Evolutionary conservation across 2,113 vertebrate genomes (phyloP).

Genomic region (Ammospiza nelsoni): DNA sequence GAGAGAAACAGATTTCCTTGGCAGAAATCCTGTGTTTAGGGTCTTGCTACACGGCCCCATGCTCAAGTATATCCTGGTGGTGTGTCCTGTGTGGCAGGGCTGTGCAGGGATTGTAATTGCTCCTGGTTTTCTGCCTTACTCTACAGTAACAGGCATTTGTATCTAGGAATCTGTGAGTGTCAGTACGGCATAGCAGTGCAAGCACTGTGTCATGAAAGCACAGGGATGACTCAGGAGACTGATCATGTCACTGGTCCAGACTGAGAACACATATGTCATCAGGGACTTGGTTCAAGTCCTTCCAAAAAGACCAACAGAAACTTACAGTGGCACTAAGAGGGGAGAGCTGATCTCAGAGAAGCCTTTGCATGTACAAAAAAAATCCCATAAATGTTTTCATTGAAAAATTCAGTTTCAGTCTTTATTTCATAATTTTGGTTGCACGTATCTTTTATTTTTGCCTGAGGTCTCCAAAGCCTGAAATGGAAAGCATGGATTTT

Average conservation of each 20-base stretch:
- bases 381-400: fast-evolving
- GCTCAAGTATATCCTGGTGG: fast-evolving
- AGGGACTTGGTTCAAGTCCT: neutral
- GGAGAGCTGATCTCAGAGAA: neutral
- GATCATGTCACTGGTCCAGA: neutral
- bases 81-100: neutral
- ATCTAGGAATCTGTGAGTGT: neutral
- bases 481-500: neutral
- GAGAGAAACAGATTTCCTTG: neutral
- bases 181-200: neutral
- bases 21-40: neutral
- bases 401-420: neutral
- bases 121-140: neutral
- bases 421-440: neutral
- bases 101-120: neutral
- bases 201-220: neutral
- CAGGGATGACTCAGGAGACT: neutral
- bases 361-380: neutral
- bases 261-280: neutral
- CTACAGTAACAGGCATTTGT: neutral
- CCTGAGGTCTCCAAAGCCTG: neutral
- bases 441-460: neutral
- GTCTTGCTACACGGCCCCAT: fast-evolving
- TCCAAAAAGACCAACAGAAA: neutral
- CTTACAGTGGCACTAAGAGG: neutral